Conservation (phyloP, 2,888 invertebrate genomes). For the Brachyopa scutellaris region DNA sequence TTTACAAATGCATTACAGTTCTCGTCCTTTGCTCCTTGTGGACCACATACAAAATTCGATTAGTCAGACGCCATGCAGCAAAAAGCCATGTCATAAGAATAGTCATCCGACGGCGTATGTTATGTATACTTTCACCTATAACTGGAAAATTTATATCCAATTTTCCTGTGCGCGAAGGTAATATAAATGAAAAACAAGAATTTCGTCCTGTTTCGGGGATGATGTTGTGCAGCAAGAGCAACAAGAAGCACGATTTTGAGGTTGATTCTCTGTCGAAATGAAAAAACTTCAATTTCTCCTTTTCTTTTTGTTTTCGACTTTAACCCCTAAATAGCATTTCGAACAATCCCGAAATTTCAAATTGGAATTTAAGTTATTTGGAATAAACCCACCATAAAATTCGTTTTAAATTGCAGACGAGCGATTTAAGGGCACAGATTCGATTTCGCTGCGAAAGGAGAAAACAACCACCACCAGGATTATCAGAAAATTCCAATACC, state of each 20-base stretch:
- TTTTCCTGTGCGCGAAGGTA: slow-evolving; percentile 1
- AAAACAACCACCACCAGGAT: slow-evolving; percentile 3
- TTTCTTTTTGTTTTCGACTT: slow-evolving; percentile 9
- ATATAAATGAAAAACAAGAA: slow-evolving; percentile 3
- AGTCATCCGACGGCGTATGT: slow-evolving; percentile 13
- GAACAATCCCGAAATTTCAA: slow-evolving; percentile 14
- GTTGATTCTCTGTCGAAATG: neutral
- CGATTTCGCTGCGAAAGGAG: neutral
- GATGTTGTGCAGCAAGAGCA: neutral
- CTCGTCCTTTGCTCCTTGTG: neutral
- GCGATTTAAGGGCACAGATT: slow-evolving; percentile 29
- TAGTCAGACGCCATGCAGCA: neutral
- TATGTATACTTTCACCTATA: no score
- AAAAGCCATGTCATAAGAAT: neutral
- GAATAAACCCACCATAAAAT: slow-evolving; percentile 40
- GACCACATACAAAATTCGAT: slow-evolving; percentile 20
- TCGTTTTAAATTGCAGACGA: slow-evolving; percentile 28
- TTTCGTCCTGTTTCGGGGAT: slow-evolving; percentile 5
- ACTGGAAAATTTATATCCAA: slow-evolving; percentile 9
- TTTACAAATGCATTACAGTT: no score
- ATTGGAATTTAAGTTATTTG: slow-evolving; percentile 38
- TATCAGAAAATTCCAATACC: neutral
- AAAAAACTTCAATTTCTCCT: slow-evolving; percentile 5
- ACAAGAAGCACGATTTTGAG: neutral
- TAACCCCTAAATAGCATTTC: slow-evolving; percentile 29